These are phyloP conservation scores for Hydrocynus forskahlii DNA, from an alignment of 2,797 vertebrate genomes.

Conservation along the genomic window DNA sequence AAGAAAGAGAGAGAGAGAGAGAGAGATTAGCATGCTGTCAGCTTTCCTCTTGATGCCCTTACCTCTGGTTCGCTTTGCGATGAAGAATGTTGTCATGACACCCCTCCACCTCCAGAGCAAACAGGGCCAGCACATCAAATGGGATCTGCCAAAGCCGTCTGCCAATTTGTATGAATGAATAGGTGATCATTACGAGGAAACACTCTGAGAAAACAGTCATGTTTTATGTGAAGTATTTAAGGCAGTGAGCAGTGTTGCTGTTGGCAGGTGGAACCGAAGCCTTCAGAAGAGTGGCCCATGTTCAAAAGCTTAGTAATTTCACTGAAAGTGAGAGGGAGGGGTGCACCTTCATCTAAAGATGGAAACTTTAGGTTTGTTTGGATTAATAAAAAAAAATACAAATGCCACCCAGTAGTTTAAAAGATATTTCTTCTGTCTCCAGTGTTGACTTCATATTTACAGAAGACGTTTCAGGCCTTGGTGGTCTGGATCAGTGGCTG, in stretches of 20 bases:
- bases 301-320: conserved; percentile 27
- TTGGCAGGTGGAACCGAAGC: conserved; percentile 36
- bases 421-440: conserved; percentile 24
- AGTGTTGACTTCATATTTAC: conserved; percentile 32
- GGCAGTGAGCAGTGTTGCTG: conserved; percentile 44
- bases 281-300: conserved; percentile 37
- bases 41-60: conserved; percentile 47
- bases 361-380: conserved; percentile 46
- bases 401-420: conserved; percentile 47
- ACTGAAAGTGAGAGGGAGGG: not conserved
- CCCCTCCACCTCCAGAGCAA: conserved; percentile 39
- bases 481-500: conserved; percentile 35
- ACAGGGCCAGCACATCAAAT: conserved; percentile 49
- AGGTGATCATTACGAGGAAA: conserved; percentile 38
- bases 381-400: conserved; percentile 27
- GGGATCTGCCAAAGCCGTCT: conserved; percentile 31
- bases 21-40: not conserved
- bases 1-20: no score
- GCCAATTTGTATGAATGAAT: conserved; percentile 64
- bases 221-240: conserved; percentile 46
- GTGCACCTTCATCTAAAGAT: conserved; percentile 12
- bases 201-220: conserved; percentile 37
- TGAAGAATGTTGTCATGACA: conserved; percentile 46
- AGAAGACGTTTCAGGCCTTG: conserved; percentile 4
- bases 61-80: conserved; percentile 55